Conservation (phyloP, 2,888 invertebrate species). For the Brassicogethes aeneus region DNA sequence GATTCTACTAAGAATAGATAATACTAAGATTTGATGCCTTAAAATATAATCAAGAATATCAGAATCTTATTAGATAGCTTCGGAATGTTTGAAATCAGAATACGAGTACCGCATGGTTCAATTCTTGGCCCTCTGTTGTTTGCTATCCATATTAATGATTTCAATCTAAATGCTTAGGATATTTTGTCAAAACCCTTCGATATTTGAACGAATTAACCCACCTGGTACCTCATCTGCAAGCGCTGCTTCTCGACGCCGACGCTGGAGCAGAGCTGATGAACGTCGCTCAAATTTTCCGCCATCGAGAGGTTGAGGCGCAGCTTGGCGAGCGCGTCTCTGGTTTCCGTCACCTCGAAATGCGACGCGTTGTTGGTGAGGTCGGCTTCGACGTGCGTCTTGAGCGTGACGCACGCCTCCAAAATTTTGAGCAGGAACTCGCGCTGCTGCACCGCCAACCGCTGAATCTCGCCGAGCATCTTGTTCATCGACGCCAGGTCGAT, state of each 20-base stretch:
- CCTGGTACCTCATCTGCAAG: conserved; percentile 55
- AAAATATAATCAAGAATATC: too few species aligned
- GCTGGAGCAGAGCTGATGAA: conserved; percentile 51
- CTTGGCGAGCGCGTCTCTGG: conserved; percentile 53
- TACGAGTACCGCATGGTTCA: too few species aligned
- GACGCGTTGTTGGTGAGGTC: conserved; percentile 61
- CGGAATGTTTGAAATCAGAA: too few species aligned
- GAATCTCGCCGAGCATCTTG: conserved; percentile 60
- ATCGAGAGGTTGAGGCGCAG: conserved; percentile 51
- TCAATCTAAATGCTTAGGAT: too few species aligned
- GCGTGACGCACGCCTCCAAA: conserved; percentile 62
- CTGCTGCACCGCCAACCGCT: conserved; percentile 60
- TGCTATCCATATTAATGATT: too few species aligned
- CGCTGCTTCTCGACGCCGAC: conserved; percentile 57
- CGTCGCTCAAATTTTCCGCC: conserved; percentile 50
- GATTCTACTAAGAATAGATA: too few species aligned
- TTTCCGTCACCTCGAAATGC: conserved; percentile 57
- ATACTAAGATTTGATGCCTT: too few species aligned
- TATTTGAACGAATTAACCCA: too few species aligned
- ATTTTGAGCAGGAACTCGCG: conserved; percentile 64
- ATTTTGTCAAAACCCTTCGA: too few species aligned
- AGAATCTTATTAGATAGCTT: too few species aligned
- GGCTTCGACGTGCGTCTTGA: conserved; percentile 67
- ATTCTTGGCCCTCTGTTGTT: too few species aligned
- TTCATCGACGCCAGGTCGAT: conserved; percentile 59